These are phyloP conservation scores for Grus americana DNA, from an alignment of 2,113 vertebrate species.

Conservation along the genomic window DNA sequence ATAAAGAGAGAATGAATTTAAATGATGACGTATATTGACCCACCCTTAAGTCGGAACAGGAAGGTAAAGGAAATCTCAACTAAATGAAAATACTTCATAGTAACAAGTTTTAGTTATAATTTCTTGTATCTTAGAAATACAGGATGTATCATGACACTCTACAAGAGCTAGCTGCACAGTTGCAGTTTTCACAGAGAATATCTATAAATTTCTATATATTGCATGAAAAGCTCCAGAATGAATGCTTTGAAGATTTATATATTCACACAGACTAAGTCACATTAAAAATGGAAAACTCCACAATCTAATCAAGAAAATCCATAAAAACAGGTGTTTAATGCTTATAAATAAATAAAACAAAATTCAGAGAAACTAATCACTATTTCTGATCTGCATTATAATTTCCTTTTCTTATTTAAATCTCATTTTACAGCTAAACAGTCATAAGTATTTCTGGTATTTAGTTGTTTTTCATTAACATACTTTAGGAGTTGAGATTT, in stretches of 20 bases:
- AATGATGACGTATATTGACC: not conserved
- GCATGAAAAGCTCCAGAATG: not conserved
- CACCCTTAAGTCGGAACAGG: not conserved
- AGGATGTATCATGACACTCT: not conserved
- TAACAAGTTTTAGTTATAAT: not conserved
- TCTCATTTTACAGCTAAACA: not conserved
- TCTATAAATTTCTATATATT: not conserved
- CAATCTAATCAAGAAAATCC: not conserved
- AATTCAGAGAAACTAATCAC: not conserved
- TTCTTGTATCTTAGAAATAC: not conserved
- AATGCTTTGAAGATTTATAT: not conserved
- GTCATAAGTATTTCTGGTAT: not conserved
- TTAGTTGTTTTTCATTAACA: not conserved
- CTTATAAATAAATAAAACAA: not conserved
- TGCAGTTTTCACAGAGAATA: not conserved
- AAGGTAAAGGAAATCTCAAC: not conserved
- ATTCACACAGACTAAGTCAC: not conserved
- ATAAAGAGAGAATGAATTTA: not conserved
- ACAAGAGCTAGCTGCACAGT: not conserved
- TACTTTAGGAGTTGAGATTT: not conserved
- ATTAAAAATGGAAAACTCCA: not conserved
- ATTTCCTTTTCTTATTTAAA: not conserved
- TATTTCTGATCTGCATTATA: not conserved
- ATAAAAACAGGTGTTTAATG: not conserved
- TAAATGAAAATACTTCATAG: not conserved